Evolutionary conservation across 2,113 vertebrate genomes (phyloP), one percentile per base, ranked within the genome.

Genomic region (Coptodon rendalli): DNA sequence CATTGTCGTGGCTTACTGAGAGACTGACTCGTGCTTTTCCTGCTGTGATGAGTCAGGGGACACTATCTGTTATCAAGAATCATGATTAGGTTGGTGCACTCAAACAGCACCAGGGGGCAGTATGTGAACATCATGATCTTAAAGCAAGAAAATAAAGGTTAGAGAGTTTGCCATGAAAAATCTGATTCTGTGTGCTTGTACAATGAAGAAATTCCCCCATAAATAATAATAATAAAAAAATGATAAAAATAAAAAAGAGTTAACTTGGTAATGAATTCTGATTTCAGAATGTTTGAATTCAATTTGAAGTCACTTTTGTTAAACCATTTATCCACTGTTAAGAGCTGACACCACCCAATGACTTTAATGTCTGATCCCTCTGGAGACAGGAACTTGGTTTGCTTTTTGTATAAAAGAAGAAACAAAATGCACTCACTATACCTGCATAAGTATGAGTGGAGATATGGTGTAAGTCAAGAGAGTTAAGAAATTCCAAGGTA

Each of bases 371-470:
- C 92, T 4, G 89, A 87, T 90, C 90, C 91, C 45, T 94, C 89
- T 61, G 93, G 80, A 87, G 93, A 94, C 82, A 94, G 85, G 24
- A 93, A 91, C 24, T 92, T 93, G 66, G 91, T 81, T 59, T 91
- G 89, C 45, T 94, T 94, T 87, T 94, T 92, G 89, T 92, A 81
- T 53, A 93, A 17, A 61, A 19, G 29, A 17, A 16, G 29, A 34
- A 61, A 61, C 57, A 61, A 61, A 61, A 61, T 31, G 27, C 57
- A 61, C 29, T 19, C 57, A 19, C 57, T 61, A 34, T 34, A 61
- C 57, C 57, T 10, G 16, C 57, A 13, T 43, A 40, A 71, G 2
- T 43, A 43, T 27, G 2, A 71, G 66, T 43, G 66, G 66, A 27
- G 66, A 73, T 73, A 14, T 43, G 66, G 38, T 16, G 22, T 24